Percentiles rank a stretch among this genome's conserved stretches.
phyloP scores from a whole-genome alignment of 2,113 vertebrate species.

The Xiphias gladius region DNA sequence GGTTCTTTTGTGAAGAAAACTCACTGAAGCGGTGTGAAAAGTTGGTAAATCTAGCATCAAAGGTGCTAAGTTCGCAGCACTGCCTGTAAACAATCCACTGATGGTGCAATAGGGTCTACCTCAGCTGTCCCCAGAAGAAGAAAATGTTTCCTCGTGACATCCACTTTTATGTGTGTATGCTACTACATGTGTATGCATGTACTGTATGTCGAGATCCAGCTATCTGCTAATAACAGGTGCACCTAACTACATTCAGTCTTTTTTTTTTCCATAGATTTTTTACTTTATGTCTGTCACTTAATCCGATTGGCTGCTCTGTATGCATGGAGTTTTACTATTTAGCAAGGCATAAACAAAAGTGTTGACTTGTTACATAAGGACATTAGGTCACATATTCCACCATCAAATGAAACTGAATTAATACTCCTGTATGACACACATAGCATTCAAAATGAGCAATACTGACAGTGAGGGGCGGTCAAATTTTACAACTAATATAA shows the following conservation, averaged over 20 bases:
- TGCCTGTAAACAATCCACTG: too few species aligned
- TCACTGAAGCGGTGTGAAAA: too few species aligned
- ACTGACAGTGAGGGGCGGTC: not conserved
- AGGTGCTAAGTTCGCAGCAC: too few species aligned
- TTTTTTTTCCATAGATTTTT: not conserved
- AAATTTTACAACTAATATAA: not conserved
- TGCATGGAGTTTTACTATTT: not conserved
- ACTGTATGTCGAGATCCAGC: not conserved
- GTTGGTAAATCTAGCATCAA: too few species aligned
- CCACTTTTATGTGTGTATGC: not conserved
- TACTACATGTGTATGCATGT: not conserved
- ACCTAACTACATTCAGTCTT: too few species aligned
- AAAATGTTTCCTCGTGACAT: constrained; percentile 3
- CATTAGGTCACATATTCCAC: constrained; percentile 13
- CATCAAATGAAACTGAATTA: too few species aligned
- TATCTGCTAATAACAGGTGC: not conserved
- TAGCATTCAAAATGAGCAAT: not conserved
- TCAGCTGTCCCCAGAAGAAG: constrained; percentile 3
- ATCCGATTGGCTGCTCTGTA: not conserved
- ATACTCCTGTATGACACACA: too few species aligned
- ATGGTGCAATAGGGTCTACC: too few species aligned
- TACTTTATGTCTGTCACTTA: not conserved
- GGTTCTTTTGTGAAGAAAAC: too few species aligned
- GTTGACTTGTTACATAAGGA: constrained; percentile 18
- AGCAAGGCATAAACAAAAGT: not conserved